Evolutionary conservation across 37 sponge, comb jelly and placozoan genomes (phyloP), one percentile per base, ranked within the genome.

Genomic region (Spongilla lacustris): DNA sequence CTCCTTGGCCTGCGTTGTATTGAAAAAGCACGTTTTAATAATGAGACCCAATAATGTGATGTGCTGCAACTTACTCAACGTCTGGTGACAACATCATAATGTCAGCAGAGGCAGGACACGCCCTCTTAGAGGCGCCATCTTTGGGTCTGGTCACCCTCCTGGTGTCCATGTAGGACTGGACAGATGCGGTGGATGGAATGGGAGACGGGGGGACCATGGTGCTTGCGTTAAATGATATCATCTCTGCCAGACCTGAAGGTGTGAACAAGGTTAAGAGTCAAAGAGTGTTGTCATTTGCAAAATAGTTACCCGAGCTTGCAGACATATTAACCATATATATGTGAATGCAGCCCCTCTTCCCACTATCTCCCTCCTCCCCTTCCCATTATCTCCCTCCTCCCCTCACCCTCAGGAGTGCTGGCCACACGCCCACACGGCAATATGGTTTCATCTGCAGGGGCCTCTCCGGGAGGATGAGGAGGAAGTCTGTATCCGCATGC

Each of bases 151-250:
- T 19, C 26, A 19, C 21, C 25, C 28, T 50, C 27, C 66, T 26
- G 31, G 66, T 10, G 21, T 58, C 58, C 25, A 28, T 69, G 30
- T 82, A 82, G 48, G 76, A 50, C 21, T 66, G 66, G 76, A 67
- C 34, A 6, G 75, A 25, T 36, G 76, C 37, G 68, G 32, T 76
- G 67, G 84, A 14, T 27, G 84, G 84, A 11, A 91, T 87, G 80
- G 88, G 92, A 1, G 92, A 91, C 11, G 92, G 92, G 0, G 84
- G 92, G 0, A 83, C 84, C 26, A 72, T 4, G 50, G 92, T 87
- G 66, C 88, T 87, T 25, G 83, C 75, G 66, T 84, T 83, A 87
- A 87, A 91, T 2, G 88, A 84, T 68, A 87, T 83, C 80, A 80
- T 33, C 33, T 87, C 83, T 22, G 83, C 82, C 29, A 86, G 41